These are phyloP conservation scores for Ailurus styani DNA, from an alignment of 2,113 vertebrate species.

Conservation along the genomic window DNA sequence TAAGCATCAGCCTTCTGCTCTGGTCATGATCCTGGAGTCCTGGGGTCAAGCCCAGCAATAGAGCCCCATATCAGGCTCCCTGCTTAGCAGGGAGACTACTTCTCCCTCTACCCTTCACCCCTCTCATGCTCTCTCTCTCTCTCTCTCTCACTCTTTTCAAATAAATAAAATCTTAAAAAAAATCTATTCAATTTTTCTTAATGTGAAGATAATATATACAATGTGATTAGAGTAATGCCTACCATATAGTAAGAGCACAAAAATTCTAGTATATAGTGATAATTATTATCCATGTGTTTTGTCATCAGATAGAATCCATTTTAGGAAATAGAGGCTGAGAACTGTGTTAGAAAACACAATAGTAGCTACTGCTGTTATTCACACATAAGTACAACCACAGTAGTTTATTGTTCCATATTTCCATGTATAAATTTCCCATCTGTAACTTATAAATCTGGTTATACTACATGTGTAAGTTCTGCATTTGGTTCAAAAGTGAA, in stretches of 20 bases:
- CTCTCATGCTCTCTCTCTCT: too few species aligned
- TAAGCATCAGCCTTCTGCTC: too few species aligned
- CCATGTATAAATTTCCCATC: not conserved
- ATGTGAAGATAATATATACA: not conserved
- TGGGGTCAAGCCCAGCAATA: too few species aligned
- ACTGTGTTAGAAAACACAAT: not conserved
- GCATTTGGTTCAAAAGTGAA: not conserved
- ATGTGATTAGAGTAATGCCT: not conserved
- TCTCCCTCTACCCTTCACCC: too few species aligned
- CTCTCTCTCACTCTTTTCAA: too few species aligned
- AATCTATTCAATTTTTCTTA: not conserved
- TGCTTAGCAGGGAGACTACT: too few species aligned
- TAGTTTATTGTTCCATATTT: not conserved
- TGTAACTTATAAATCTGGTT: not conserved
- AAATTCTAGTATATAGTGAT: not conserved
- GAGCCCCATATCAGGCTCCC: too few species aligned
- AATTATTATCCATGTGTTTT: not conserved
- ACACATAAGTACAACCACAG: not conserved
- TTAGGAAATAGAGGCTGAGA: not conserved
- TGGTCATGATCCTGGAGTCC: too few species aligned
- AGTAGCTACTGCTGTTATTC: not conserved
- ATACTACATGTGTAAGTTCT: not conserved
- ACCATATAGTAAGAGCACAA: not conserved
- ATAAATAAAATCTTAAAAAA: too few species aligned
- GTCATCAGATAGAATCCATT: not conserved